Base-by-base conservation (phyloP, 1,140 invertebrate species). In the Yoshiicerus persimilis region DNA sequence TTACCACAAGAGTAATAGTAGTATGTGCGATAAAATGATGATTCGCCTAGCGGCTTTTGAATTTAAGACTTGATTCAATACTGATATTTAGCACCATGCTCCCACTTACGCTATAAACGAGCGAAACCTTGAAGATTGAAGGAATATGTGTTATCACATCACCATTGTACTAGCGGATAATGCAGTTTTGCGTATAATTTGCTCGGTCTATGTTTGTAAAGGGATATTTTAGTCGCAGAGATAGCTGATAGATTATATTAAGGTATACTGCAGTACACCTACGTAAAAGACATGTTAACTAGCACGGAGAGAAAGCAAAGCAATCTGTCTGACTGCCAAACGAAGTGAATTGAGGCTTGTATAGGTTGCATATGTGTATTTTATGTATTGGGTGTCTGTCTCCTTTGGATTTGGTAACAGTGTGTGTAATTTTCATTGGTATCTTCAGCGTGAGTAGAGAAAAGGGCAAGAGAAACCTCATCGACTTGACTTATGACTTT, bases 401-500 rank as follows among this genome's bases (percentile, higher is more conserved):
- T 41, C 16, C 39, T 13, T 56, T 56, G 47, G 1, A n/a, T n/a
- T n/a, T 16, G 2, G 3, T 56, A 56, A 16, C 47, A 9, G 16
- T 70, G 27, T 10, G 64, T 27, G 64, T 30, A 70, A 25, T 70
- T 27, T 30, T 70, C 64, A 66, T 30, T n/a, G 3, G 47, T 70
- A 25, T 70, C 64, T 25, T n/a, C 27, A 70, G 64, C 13, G 11
- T 66, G 20, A 34, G 70, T 77, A 20, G 36, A 80, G 75, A 36
- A 80, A 80, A 80, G 75, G 75, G 75, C 75, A 80, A 80, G 75
- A 34, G 32, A 80, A 80, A 80, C 75, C 75, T 80, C 75, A 80
- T 80, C 32, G 75, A 80, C 75, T 80, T 80, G 75, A 80, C 75
- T 80, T 80, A 80, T 80, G 75, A 80, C 75, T 80, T 70, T 80